Evolutionary conservation across 2,888 invertebrate genomes (phyloP).

Genomic region (Baccha elongata): DNA sequence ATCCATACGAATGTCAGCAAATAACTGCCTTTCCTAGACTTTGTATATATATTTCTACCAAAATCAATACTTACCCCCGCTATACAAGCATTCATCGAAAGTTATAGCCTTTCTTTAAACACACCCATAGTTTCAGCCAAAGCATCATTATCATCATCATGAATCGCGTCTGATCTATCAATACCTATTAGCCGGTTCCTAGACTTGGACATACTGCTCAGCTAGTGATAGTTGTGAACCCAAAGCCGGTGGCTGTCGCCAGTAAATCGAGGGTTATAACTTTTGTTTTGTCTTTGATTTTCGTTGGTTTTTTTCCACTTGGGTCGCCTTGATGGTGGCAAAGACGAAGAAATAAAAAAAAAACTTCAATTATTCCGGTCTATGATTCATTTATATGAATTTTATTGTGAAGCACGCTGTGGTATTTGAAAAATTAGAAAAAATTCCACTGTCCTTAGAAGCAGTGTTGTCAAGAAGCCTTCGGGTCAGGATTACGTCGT

Average conservation of each 20-base stretch:
- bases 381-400: constrained; percentile 53
- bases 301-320: constrained; percentile 35
- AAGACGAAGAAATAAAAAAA: constrained; percentile 21
- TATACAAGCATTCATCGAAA: not conserved
- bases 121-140: constrained; percentile 16
- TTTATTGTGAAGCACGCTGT: constrained; percentile 35
- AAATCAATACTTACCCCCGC: constrained; percentile 19
- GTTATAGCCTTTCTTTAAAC: constrained; percentile 7
- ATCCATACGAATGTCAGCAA: constrained; percentile 24
- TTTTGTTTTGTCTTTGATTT: constrained; percentile 39
- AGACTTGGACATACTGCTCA: constrained; percentile 6
- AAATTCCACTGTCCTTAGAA: constrained; percentile 7
- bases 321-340: not conserved
- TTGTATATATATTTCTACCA: not conserved
- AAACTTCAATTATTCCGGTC: constrained; percentile 57
- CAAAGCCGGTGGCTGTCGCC: constrained; percentile 15
- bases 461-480: constrained; percentile 10
- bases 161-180: constrained; percentile 53
- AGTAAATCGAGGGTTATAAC: constrained; percentile 2
- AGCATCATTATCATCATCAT: constrained; percentile 22
- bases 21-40: not conserved
- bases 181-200: constrained; percentile 55
- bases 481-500: constrained; percentile 6
- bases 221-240: constrained; percentile 4
- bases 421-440: constrained; percentile 13